phyloP scores from a whole-genome alignment of 2,888 invertebrate species.

The Nematopogon swammerdamellus region DNA sequence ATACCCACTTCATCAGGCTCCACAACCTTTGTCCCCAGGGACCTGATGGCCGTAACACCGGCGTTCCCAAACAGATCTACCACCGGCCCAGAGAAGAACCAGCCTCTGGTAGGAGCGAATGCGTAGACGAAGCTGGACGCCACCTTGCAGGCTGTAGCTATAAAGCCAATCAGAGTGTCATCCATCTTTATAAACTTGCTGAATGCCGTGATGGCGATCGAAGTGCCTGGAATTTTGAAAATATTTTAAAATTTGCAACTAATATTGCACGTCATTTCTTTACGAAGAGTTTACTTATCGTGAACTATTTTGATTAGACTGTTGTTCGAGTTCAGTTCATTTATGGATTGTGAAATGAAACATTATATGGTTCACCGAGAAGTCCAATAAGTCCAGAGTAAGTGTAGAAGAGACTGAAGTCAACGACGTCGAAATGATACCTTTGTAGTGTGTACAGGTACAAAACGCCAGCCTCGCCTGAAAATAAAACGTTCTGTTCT shows the following conservation, averaged over 20 bases:
- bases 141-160: constrained; percentile 45
- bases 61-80: constrained; percentile 52
- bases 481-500: too few species aligned
- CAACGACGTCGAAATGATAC: constrained; percentile 49
- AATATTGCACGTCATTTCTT: too few species aligned
- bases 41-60: constrained; percentile 51
- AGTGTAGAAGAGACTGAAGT: constrained; percentile 48
- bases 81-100: constrained; percentile 41
- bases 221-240: constrained; percentile 37
- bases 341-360: too few species aligned
- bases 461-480: constrained; percentile 48
- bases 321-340: too few species aligned
- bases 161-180: constrained; percentile 40
- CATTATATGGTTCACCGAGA: constrained; percentile 49
- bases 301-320: too few species aligned
- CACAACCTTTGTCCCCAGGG: constrained; percentile 55
- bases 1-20: constrained; percentile 49
- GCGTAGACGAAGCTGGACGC: constrained; percentile 37
- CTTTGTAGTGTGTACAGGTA: constrained; percentile 47
- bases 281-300: too few species aligned
- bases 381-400: constrained; percentile 45
- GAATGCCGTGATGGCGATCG: constrained; percentile 40
- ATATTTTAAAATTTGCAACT: too few species aligned
- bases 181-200: constrained; percentile 42
- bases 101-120: constrained; percentile 32